These are phyloP conservation scores for Orthosia gothica DNA, from an alignment of 2,888 invertebrate genomes.

Conservation along the genomic window DNA sequence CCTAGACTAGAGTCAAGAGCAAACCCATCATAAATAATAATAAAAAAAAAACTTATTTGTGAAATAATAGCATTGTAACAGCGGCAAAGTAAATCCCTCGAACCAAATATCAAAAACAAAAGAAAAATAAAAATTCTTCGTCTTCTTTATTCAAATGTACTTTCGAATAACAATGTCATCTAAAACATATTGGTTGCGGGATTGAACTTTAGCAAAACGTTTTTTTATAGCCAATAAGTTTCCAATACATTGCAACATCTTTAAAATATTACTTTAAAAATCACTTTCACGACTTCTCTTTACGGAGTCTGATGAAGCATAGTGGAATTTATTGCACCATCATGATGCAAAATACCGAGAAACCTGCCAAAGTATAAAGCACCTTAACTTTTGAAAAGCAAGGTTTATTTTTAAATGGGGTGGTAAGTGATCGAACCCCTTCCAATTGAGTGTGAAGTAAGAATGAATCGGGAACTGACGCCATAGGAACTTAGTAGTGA, in stretches of 20 bases:
- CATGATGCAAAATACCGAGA: slow-evolving; percentile 67
- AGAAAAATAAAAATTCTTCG: neutral
- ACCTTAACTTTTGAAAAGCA: slow-evolving; percentile 7
- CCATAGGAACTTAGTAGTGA: slow-evolving; percentile 64
- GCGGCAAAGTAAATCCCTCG: neutral
- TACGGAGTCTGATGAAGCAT: slow-evolving; percentile 67
- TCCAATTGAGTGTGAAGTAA: slow-evolving; percentile 76
- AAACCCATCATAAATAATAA: too few relatives aligned
- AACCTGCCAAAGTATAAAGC: neutral
- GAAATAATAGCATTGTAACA: neutral
- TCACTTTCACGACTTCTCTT: slow-evolving; percentile 55
- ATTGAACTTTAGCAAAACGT: slow-evolving; percentile 46
- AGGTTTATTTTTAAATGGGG: slow-evolving; percentile 24
- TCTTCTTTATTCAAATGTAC: slow-evolving; percentile 3
- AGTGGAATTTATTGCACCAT: slow-evolving; percentile 65
- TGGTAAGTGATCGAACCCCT: slow-evolving; percentile 66
- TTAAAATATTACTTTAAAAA: slow-evolving; percentile 65
- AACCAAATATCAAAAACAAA: too few relatives aligned
- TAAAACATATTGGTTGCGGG: slow-evolving; percentile 36
- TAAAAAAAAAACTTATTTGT: too few relatives aligned
- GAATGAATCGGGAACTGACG: slow-evolving; percentile 74
- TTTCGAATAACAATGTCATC: slow-evolving; percentile 33
- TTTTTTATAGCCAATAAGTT: slow-evolving; percentile 55
- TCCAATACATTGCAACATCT: slow-evolving; percentile 65
- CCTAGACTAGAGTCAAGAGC: too few relatives aligned